Evolutionary conservation across 2,113 vertebrate genomes (phyloP), one percentile per base, ranked within the genome.

Genomic region (Corynorhinus townsendii): DNA sequence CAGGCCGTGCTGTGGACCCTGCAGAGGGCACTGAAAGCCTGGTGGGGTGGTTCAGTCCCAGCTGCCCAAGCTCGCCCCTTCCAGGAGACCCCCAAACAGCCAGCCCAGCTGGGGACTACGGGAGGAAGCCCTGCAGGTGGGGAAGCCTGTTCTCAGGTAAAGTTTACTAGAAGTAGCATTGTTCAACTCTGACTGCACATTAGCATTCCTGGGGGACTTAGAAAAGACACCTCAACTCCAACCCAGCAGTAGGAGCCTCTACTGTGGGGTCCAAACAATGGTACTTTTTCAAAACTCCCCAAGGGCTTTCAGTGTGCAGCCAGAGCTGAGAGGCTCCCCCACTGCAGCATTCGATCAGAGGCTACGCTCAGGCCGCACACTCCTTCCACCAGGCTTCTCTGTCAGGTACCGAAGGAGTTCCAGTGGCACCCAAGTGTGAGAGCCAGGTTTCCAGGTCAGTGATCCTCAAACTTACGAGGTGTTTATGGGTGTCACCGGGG

Each of bases 1-100:
- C 11, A 11, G 26, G 56, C 59, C 17, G 19, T 0, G 6, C 22
- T 20, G 3, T 2, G 33, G 68, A 30, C 47, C 26, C 43, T 66
- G 30, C 8, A 30, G 28, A 49, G 56, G 75, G 43, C 19, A 11
- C 7, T 4, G 5, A 15, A 28, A 47, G n/a, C 22, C 28, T 79
- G 43, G 1, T 30, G 19, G 30, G 35, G 49, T 33, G 52, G 2
- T 3, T 68, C 40, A 15, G 45, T 12, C 62, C 45, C 69, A 47
- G 15, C 38, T 79, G 52, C 64, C 71, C 80, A 11, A 52, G n/a
- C 7, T 4, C 40, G 79, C 30, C 33, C 76, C 33, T 90, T 33
- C 33, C 22, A 68, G 17, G 35, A 4, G 43, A 7, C 35, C 43
- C 40, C 52, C 4, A 3, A 38, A 17, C 24, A 33, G 24, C 49